Base-by-base conservation (phyloP, 2,113 vertebrate genomes). In the Chamaetylas fuelleborni region DNA sequence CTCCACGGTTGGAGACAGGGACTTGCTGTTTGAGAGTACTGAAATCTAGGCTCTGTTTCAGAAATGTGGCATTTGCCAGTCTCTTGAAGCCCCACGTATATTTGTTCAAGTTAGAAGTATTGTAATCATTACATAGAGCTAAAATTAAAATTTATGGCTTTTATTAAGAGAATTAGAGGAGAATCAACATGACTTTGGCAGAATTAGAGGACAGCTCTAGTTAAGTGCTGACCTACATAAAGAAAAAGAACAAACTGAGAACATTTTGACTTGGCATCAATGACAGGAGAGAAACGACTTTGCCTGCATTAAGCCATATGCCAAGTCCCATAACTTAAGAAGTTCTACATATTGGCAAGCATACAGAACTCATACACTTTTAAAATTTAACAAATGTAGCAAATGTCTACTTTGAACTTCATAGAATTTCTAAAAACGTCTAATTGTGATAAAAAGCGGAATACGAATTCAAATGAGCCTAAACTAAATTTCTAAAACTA, bases 141-240 rank as follows among this genome's bases (percentile, higher is more conserved):
- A 92, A 95, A 95, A 78, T 91, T 1, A 85, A 82, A 69, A 86
- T 24, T 26, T 53, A 77, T 57, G 36, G 9, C 45, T 80, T 88
- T 90, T 86, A 33, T 72, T 82, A 69, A 69, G 53, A 85, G 29
- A 79, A 88, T 69, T 64, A 90, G 48, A 86, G 45, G 34, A 79
- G 80, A 36, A 72, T 76, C 48, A 65, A 61, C 58, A 57, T 14
- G 25, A 53, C 69, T 85, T 87, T 90, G 78, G 73, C 81, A 82
- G 66, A 88, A 79, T 40, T 76, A 74, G 66, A 82, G 71, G 50
- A 76, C 40, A 65, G 28, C 17, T 80, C 20, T 48, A 61, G 65
- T 36, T 82, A 91, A 92, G 53, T 92, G 62, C 70, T 91, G 85
- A 95, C 53, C 66, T 72, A 76, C 81, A 76, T 67, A 88, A 85